phyloP scores from a whole-genome alignment of 2,113 vertebrate species.

The Rhadina sibilatrix region DNA sequence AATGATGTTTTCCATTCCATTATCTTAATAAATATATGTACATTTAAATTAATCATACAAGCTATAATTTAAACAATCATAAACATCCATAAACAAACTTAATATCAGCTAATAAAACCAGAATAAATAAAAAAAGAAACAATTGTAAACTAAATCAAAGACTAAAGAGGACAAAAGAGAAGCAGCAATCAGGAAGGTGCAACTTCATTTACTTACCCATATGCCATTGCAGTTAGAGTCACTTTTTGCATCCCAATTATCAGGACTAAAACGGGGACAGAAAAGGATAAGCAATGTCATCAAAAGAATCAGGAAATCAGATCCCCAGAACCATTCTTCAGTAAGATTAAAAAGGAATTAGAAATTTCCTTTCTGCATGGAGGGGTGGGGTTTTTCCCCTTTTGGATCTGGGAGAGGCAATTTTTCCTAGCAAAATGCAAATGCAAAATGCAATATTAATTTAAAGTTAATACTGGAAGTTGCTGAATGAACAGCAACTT shows the following conservation, averaged over 20 bases:
- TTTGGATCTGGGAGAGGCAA: not conserved
- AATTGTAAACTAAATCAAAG: not conserved
- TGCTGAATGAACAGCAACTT: not conserved
- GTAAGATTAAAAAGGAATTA: not conserved
- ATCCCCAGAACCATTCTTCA: not conserved
- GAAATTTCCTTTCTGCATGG: not conserved
- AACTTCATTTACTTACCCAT: conserved; percentile 69
- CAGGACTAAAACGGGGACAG: conserved; percentile 55
- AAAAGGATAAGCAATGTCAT: not conserved
- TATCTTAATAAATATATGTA: not conserved
- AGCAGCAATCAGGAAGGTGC: not conserved
- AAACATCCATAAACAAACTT: not conserved
- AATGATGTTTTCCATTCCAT: not conserved
- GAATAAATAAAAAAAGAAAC: not conserved
- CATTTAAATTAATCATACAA: not conserved
- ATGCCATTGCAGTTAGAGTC: conserved; percentile 83
- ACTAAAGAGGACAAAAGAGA: not conserved
- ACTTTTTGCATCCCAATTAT: conserved; percentile 69
- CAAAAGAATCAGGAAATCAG: not conserved
- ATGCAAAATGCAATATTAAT: not conserved
- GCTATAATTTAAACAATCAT: conserved; percentile 20
- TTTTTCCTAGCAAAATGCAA: not conserved
- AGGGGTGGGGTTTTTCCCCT: accelerated
- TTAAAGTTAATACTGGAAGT: not conserved
- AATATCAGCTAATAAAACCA: not conserved